Evolutionary conservation across 1,140 invertebrate genomes (phyloP), one percentile per base, ranked within the genome.

Genomic region (Callitettix versicolor): DNA sequence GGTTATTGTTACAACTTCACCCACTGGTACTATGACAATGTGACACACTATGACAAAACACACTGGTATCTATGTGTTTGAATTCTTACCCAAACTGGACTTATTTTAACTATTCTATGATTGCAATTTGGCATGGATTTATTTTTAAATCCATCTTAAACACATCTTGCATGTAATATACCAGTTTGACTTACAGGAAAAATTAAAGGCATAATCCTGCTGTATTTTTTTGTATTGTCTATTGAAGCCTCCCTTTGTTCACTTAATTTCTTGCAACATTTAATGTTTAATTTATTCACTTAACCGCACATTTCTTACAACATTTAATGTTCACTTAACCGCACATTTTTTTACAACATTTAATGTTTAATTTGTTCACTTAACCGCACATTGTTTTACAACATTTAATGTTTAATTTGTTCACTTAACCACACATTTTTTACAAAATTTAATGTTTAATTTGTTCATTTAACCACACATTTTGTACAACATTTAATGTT

Each of bases 81-180:
- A 7, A 43, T 43, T 6, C 15, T 43, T 43, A n/a, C 41, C 41
- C 41, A 43, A 43, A 43, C 41, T 11, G 41, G 41, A 43, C 5
- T 43, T n/a, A n/a, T n/a, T n/a, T n/a, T n/a, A n/a, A n/a, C n/a
- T n/a, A n/a, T n/a, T n/a, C n/a, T n/a, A n/a, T n/a, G 18, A 43
- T 43, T 43, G 18, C 41, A 43, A 43, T 43, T 6, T 6, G 41
- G 41, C 6, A 6, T 18, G 7, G 41, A 11, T 6, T 11, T 18
- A 15, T 43, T 43, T 43, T 43, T 43, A 43, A 43, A 43, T 43
- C 11, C 9, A 43, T 43, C 41, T n/a, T n/a, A 12, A n/a, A n/a
- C 41, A 18, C 41, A 43, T 15, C 41, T 43, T n/a, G 41, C 41
- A 43, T 43, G 41, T 5, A 6, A n/a, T 18, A 6, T 6, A 9